Base-by-base conservation (phyloP, 2,113 vertebrate genomes). In the Lipophrys pholis region DNA sequence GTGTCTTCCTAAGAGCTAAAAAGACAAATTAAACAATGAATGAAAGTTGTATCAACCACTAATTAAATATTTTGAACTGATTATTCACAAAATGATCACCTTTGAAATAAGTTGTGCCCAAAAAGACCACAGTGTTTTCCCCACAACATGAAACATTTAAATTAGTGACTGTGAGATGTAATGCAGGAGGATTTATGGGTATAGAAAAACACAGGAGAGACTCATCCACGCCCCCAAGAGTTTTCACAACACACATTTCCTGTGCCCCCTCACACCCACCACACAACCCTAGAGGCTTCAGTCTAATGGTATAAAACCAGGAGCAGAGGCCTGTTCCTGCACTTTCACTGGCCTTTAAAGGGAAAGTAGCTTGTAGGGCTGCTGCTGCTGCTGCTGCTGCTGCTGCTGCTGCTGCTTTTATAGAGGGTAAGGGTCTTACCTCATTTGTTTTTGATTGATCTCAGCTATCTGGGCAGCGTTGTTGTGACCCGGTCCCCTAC, bases 401-500 rank as follows among this genome's bases (percentile, higher is more conserved):
- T 30, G 21, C 21, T 30, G 21, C 21, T 30, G 21, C 21, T 30
- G 21, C 90, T 91, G 85, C 86, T 88, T 88, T 83, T 87, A 61
- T 84, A 89, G 80, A 86, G 90, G 86, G 89, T 86, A 84, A 92
- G 92, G 92, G 92, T 96, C 96, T 96, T 97, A 99, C 96, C 94
- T 96, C 94, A 96, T 99, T 96, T 99, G 96, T 99, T 99, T 99
- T 97, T 99, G 97, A 98, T 99, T 99, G 96, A 99, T 98, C 97
- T 99, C 97, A 99, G 97, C 97, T 99, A 99, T 99, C 97, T 98
- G 96, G 97, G 97, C 97, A 99, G 97, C 97, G 96, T 98, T 97
- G 97, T 97, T 97, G 96, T 99, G 97, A 97, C 97, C 97, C 97
- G 96, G 95, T 95, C 97, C 96, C 97, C 97, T 94, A 96, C 97